Percentiles rank a stretch among this genome's conserved stretches.
These are phyloP conservation scores for Aurelia coerulea DNA, from an alignment of 30 jellyfish, hydroid and myxozoan genomes.

Conservation along the genomic window DNA sequence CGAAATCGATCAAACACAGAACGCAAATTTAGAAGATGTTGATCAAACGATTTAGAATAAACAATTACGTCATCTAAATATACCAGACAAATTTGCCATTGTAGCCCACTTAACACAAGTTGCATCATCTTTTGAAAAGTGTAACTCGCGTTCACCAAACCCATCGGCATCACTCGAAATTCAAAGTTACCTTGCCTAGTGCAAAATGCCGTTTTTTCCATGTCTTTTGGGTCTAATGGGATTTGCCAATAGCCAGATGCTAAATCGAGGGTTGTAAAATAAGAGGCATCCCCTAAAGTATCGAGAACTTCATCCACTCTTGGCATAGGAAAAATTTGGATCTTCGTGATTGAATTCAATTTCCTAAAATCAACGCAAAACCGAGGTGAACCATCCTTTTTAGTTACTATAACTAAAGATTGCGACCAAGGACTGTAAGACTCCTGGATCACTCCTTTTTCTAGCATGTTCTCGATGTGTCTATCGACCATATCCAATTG, in stretches of 20 bases:
- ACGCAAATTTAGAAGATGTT: constrained; percentile 34
- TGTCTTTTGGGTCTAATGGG: constrained; percentile 33
- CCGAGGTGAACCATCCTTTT: constrained; percentile 58
- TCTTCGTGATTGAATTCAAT: constrained; percentile 37
- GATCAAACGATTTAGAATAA: constrained; percentile 41
- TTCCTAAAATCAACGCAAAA: constrained; percentile 49
- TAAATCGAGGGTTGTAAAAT: constrained; percentile 51
- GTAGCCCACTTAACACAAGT: too few relatives aligned
- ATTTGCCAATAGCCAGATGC: constrained; percentile 72
- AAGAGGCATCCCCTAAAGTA: constrained; percentile 43
- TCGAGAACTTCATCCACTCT: constrained; percentile 56
- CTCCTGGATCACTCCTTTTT: constrained; percentile 20
- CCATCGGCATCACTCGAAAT: too few relatives aligned
- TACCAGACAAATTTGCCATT: constrained; percentile 56
- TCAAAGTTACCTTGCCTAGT: too few relatives aligned
- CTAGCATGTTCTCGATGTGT: constrained; percentile 28
- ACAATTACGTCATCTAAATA: constrained; percentile 76
- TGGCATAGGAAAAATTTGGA: constrained; percentile 68
- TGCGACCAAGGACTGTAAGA: constrained; percentile 37
- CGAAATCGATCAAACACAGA: constrained; percentile 51
- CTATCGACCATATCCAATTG: neutral
- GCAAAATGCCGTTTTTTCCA: constrained; percentile 51
- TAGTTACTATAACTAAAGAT: constrained; percentile 37
- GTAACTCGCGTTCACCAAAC: too few relatives aligned
- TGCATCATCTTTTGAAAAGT: constrained; percentile 64